A percentile compares a stretch with the other conserved stretches of the same genome.
These are phyloP conservation scores for Matsumyia berberina DNA, from an alignment of 2,888 invertebrate genomes.

Conservation along the genomic window DNA sequence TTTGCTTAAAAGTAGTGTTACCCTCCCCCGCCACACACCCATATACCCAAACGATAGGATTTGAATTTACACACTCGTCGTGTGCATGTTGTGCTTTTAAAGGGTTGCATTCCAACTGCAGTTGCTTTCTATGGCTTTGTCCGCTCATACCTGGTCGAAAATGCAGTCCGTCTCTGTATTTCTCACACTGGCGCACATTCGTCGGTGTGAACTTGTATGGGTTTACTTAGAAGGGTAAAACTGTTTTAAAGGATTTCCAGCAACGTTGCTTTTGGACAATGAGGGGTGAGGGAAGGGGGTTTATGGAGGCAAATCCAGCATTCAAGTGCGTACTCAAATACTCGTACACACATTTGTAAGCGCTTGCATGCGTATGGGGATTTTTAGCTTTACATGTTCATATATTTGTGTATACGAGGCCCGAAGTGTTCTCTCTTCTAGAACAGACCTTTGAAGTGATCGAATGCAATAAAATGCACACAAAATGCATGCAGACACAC, in stretches of 20 bases:
- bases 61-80: no score
- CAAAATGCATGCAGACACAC: conserved; percentile 11
- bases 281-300: no score
- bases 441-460: not conserved
- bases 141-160: conserved; percentile 26
- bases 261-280: no score
- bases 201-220: conserved; percentile 8
- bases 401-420: conserved; percentile 24
- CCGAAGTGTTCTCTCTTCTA: no score
- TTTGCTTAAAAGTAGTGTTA: not conserved
- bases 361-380: conserved; percentile 10
- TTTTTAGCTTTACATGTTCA: conserved; percentile 41
- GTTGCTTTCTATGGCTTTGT: conserved; percentile 16
- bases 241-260: conserved; percentile 28
- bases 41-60: no score
- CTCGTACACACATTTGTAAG: not conserved
- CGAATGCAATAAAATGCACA: not conserved
- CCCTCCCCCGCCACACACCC: not conserved
- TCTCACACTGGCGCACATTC: not conserved
- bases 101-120: conserved; percentile 47
- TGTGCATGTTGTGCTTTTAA: conserved; percentile 20
- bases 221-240: conserved; percentile 34
- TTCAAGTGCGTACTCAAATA: conserved; percentile 27
- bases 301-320: no score
- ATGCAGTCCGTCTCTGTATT: conserved; percentile 30